A percentile compares a stretch with the other conserved stretches of the same genome.
Conservation (phyloP, 2,888 invertebrate species). For the Sesia bembeciformis region DNA sequence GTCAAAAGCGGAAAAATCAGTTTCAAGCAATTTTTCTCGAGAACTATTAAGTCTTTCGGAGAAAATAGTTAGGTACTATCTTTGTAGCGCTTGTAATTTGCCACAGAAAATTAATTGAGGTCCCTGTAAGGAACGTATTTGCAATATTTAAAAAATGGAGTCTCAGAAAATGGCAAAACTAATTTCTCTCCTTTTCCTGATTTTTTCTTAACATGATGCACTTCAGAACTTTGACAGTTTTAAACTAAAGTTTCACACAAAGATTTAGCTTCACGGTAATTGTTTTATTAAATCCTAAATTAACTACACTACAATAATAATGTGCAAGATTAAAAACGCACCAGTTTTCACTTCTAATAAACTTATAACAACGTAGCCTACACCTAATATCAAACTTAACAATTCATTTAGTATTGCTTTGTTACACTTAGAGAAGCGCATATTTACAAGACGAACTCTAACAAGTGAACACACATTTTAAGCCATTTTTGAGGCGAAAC, state of each 20-base stretch:
- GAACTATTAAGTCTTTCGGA: too few relatives aligned
- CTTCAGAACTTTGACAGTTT: too few relatives aligned
- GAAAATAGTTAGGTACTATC: too few relatives aligned
- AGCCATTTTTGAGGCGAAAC: constrained; percentile 2
- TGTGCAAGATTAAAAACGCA: not conserved
- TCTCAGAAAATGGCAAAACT: too few relatives aligned
- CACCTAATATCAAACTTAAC: constrained; percentile 57
- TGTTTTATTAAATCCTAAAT: not conserved
- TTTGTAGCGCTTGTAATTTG: too few relatives aligned
- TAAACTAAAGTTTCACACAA: not conserved
- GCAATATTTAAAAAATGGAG: too few relatives aligned
- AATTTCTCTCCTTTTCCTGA: too few relatives aligned
- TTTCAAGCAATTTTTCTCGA: too few relatives aligned
- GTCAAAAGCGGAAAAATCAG: too few relatives aligned
- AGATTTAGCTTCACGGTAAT: not conserved
- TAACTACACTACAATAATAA: not conserved
- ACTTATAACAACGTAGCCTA: constrained; percentile 19
- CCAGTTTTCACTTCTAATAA: constrained; percentile 4
- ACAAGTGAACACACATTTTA: constrained; percentile 53
- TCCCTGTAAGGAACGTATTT: too few relatives aligned
- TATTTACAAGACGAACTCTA: constrained; percentile 24
- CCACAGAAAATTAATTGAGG: too few relatives aligned
- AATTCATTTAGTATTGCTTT: constrained; percentile 48
- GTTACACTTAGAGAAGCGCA: constrained; percentile 31
- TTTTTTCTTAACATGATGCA: too few relatives aligned